phyloP scores from a whole-genome alignment of 2,797 vertebrate species.

The Acanthurus lineatus region DNA sequence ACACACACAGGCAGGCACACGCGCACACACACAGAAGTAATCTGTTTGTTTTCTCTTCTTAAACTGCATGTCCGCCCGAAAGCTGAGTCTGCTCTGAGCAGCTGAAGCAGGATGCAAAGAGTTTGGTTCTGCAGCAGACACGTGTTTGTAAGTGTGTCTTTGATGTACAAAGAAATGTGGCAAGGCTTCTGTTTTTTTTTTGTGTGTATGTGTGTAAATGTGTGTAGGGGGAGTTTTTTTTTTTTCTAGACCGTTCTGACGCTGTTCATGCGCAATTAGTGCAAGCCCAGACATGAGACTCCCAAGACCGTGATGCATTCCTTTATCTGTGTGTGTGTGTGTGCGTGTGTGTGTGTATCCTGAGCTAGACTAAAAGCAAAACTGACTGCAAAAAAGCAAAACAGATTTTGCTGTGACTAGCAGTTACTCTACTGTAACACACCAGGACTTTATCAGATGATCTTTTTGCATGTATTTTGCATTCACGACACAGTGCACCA shows the following conservation, averaged over 20 bases:
- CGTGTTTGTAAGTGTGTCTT: constrained; percentile 41
- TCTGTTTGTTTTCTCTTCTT: constrained; percentile 35
- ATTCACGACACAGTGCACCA: constrained; percentile 4
- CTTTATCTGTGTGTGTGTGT: constrained; percentile 39
- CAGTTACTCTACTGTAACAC: not conserved
- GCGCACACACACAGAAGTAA: constrained; percentile 2
- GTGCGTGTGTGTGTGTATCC: constrained; percentile 13
- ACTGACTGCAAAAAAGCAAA: not conserved
- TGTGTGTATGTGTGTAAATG: constrained; percentile 10
- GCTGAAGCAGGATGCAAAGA: constrained; percentile 60
- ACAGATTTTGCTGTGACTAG: not conserved
- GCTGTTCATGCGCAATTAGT: constrained; percentile 51
- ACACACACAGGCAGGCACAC: constrained; percentile 8
- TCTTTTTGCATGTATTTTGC: constrained; percentile 51
- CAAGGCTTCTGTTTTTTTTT: not conserved
- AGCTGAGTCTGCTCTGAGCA: constrained; percentile 12
- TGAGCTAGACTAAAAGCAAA: constrained; percentile 21
- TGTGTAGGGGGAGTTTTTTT: constrained; percentile 11
- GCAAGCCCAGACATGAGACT: constrained; percentile 76
- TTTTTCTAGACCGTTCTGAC: constrained; percentile 42
- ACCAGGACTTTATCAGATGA: not conserved
- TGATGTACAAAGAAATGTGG: constrained; percentile 60
- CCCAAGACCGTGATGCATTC: constrained; percentile 70
- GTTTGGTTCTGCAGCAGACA: constrained; percentile 41
- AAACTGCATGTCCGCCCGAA: not conserved